Evolutionary conservation across 2,797 vertebrate genomes (phyloP).

Genomic region (Pseudopleuronectes americanus): DNA sequence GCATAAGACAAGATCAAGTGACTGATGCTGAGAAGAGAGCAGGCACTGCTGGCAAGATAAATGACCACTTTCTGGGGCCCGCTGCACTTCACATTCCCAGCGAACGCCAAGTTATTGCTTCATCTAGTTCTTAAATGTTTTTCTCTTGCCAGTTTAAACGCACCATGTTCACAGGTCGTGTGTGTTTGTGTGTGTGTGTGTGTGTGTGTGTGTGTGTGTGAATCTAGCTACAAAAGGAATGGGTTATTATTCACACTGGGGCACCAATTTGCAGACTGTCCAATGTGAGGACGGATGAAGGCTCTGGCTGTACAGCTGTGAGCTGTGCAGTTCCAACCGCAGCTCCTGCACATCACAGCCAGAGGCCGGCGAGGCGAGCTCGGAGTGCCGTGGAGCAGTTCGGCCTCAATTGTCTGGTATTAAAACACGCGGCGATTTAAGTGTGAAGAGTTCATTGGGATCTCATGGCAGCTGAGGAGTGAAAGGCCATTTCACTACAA

Average conservation of each 20-base stretch:
- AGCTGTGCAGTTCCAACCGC: constrained; percentile 39
- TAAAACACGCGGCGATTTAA: constrained; percentile 57
- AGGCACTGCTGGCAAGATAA: constrained; percentile 58
- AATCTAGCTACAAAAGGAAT: constrained; percentile 40
- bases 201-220: not conserved
- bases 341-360: constrained; percentile 54
- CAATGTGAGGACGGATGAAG: constrained; percentile 11
- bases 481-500: constrained; percentile 54
- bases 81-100: constrained; percentile 39
- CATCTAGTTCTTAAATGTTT: constrained; percentile 29
- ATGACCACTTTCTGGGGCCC: constrained; percentile 30
- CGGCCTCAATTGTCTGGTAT: constrained; percentile 43
- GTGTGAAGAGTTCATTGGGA: constrained; percentile 48
- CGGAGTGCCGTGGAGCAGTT: constrained; percentile 37
- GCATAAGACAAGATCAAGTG: constrained; percentile 57
- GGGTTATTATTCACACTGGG: constrained; percentile 53
- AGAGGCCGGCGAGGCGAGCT: constrained; percentile 20
- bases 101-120: constrained; percentile 40
- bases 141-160: not conserved
- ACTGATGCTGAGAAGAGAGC: constrained; percentile 39
- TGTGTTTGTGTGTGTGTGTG: not conserved
- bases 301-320: constrained; percentile 8
- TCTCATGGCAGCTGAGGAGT: constrained; percentile 41
- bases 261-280: constrained; percentile 59
- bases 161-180: constrained; percentile 3